These are phyloP conservation scores for Fregetta grallaria DNA, from an alignment of 2,113 vertebrate genomes.

Conservation along the genomic window DNA sequence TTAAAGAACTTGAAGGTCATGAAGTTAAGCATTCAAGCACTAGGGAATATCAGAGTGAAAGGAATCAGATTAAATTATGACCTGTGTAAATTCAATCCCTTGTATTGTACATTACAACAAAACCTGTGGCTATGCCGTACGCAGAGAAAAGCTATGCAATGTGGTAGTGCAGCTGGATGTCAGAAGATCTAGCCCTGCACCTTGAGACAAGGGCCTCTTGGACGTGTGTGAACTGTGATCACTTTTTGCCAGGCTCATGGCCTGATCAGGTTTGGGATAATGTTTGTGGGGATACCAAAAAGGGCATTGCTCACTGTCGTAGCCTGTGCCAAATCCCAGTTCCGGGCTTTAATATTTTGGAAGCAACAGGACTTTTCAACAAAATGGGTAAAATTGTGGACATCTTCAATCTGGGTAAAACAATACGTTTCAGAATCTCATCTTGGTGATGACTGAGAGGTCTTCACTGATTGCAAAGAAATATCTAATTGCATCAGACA, in stretches of 20 bases:
- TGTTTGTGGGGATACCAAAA: not conserved
- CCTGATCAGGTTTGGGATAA: not conserved
- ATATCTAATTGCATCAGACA: not conserved
- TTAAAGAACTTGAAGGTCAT: not conserved
- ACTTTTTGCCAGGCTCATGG: not conserved
- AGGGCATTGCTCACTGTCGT: not conserved
- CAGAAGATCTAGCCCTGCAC: not conserved
- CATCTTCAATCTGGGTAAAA: not conserved
- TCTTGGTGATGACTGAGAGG: not conserved
- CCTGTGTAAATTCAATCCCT: not conserved
- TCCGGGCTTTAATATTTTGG: not conserved
- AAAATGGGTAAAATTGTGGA: not conserved
- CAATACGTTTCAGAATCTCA: not conserved
- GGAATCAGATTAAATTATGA: not conserved
- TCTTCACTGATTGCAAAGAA: not conserved
- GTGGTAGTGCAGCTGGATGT: not conserved
- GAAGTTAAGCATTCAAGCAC: not conserved
- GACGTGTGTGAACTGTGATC: not conserved
- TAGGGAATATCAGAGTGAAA: not conserved
- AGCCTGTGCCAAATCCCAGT: not conserved
- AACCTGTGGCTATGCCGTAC: not conserved
- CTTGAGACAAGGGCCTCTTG: not conserved
- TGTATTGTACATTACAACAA: not conserved
- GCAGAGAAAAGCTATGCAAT: not conserved
- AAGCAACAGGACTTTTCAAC: not conserved